phyloP scores from a whole-genome alignment of 2,888 invertebrate species.

The Auanema freiburgensis region DNA sequence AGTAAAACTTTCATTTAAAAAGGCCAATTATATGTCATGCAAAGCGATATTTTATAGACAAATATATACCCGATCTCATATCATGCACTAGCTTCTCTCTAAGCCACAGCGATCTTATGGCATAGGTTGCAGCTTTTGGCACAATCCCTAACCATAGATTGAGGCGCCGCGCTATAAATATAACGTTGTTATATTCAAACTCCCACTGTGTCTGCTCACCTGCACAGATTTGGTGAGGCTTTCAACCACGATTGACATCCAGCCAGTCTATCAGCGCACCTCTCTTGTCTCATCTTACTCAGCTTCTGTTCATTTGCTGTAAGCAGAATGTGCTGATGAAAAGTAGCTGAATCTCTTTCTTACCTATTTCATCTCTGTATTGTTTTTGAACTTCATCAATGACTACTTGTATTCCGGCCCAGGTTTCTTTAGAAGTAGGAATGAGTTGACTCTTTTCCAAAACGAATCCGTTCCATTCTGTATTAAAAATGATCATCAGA shows the following conservation, averaged over 20 bases:
- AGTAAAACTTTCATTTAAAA: too few relatives aligned
- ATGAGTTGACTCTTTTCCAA: slow-evolving; percentile 54
- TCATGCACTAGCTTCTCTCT: too few relatives aligned
- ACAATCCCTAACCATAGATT: slow-evolving; percentile 56
- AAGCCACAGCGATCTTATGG: slow-evolving; percentile 31
- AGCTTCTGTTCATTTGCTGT: slow-evolving; percentile 28
- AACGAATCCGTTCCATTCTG: slow-evolving; percentile 63
- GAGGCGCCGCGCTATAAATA: slow-evolving; percentile 37
- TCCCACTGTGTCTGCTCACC: slow-evolving; percentile 14
- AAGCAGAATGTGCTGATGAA: slow-evolving; percentile 7
- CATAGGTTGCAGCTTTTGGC: slow-evolving; percentile 48
- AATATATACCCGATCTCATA: too few relatives aligned
- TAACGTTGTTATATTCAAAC: not conserved
- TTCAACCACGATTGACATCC: slow-evolving; percentile 40
- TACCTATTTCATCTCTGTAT: slow-evolving; percentile 6
- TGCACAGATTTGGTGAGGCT: slow-evolving; percentile 31
- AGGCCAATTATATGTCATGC: too few relatives aligned
- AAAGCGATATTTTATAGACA: too few relatives aligned
- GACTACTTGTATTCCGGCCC: slow-evolving; percentile 58
- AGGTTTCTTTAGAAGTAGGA: slow-evolving; percentile 62
- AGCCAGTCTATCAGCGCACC: slow-evolving; percentile 29
- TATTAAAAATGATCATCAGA: not conserved
- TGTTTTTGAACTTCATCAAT: slow-evolving; percentile 43
- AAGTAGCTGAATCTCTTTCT: not conserved
- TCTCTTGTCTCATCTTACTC: slow-evolving; percentile 26